Conservation (phyloP, 2,113 vertebrate species). For the Ranitomeya variabilis region DNA sequence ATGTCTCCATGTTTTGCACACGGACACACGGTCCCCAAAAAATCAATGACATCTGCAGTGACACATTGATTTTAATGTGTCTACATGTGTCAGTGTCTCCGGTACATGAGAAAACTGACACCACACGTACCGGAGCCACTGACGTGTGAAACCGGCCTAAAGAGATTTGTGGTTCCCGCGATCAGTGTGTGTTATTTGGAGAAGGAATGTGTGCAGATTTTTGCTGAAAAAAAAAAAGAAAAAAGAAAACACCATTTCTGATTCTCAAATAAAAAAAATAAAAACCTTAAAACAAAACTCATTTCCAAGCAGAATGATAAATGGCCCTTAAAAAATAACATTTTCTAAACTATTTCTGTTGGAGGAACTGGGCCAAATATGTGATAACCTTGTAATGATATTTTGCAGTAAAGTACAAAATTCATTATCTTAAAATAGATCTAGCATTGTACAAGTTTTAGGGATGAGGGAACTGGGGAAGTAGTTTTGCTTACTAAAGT, state of each 20-base stretch:
- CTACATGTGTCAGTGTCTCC: no score
- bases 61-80: no score
- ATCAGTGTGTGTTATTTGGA: conserved; percentile 24
- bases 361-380: conserved; percentile 49
- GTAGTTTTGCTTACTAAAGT: conserved; percentile 15
- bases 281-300: conserved; percentile 50
- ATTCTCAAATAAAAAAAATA: conserved; percentile 35
- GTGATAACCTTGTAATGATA: conserved; percentile 52
- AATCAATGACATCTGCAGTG: no score
- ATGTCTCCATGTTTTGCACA: no score
- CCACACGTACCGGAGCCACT: no score
- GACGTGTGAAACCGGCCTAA: no score
- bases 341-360: conserved; percentile 46
- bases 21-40: no score
- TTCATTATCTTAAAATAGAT: conserved; percentile 45
- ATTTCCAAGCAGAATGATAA: conserved; percentile 55
- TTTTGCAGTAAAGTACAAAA: conserved; percentile 41
- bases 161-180: conserved; percentile 27
- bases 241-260: not conserved
- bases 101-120: no score
- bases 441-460: conserved; percentile 23
- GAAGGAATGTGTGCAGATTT: conserved; percentile 11
- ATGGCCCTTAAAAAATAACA: conserved; percentile 52
- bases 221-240: not conserved
- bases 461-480: not conserved